phyloP scores from a whole-genome alignment of 2,797 vertebrate species.

The Bradypus variegatus region DNA sequence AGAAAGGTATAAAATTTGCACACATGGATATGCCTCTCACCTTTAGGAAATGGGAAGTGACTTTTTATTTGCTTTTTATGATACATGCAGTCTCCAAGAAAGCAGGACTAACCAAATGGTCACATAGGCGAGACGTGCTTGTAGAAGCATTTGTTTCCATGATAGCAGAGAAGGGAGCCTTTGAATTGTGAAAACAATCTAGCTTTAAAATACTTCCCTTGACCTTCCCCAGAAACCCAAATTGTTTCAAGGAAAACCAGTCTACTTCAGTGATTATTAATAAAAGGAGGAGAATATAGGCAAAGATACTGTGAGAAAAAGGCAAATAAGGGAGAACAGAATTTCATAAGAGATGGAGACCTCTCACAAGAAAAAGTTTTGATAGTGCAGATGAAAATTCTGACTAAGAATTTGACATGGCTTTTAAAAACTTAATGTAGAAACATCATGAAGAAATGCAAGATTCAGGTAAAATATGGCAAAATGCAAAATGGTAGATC shows the following conservation, averaged over 20 bases:
- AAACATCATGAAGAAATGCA: background rate
- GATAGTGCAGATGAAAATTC: background rate
- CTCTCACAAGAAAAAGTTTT: background rate
- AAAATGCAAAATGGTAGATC: background rate
- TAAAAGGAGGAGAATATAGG: background rate
- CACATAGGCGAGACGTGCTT: background rate
- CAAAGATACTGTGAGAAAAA: background rate
- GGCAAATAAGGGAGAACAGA: background rate
- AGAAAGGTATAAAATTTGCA: background rate
- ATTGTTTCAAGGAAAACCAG: background rate
- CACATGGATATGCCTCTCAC: background rate
- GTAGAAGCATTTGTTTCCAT: background rate
- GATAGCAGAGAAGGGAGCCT: background rate
- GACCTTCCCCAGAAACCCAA: background rate
- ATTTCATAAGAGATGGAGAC: background rate
- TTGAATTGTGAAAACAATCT: background rate
- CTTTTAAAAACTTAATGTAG: conserved; percentile 1
- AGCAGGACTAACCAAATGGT: background rate
- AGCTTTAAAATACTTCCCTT: background rate
- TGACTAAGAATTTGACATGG: background rate
- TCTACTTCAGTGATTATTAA: background rate
- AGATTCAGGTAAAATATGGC: background rate
- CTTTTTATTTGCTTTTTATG: background rate
- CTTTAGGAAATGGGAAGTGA: background rate
- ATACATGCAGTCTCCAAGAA: background rate